phyloP scores from a whole-genome alignment of 2,888 invertebrate species.

The Eulithis prunata region DNA sequence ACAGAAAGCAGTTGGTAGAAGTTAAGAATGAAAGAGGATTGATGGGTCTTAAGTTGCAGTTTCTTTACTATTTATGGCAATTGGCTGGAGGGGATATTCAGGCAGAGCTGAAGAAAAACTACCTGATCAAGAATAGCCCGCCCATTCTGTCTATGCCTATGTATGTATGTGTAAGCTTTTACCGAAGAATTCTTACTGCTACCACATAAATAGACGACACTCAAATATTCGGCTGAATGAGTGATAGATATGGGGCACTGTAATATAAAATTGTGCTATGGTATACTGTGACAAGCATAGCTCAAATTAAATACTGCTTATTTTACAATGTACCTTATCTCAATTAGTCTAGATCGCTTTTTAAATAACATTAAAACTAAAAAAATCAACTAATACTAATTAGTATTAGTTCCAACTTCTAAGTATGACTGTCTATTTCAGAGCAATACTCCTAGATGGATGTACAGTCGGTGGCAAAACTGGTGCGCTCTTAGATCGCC shows the following conservation, averaged over 20 bases:
- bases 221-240: too few species aligned
- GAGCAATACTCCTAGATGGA: conserved; percentile 93
- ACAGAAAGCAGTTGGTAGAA: conserved; percentile 70
- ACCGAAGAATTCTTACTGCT: too few species aligned
- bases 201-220: too few species aligned
- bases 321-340: too few species aligned
- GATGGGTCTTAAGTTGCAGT: conserved; percentile 87
- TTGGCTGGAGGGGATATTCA: conserved; percentile 97
- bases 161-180: conserved; percentile 68
- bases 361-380: too few species aligned
- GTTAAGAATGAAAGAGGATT: conserved; percentile 73
- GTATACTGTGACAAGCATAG: too few species aligned
- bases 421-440: conserved; percentile 57
- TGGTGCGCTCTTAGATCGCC: conserved; percentile 72
- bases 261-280: too few species aligned
- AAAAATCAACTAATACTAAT: too few species aligned
- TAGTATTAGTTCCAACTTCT: neutral
- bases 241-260: too few species aligned
- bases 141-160: conserved; percentile 92
- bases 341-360: too few species aligned
- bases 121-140: conserved; percentile 93
- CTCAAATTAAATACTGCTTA: too few species aligned
- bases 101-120: conserved; percentile 94
- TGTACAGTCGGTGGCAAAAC: conserved; percentile 91
- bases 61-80: conserved; percentile 97